Base-by-base conservation (phyloP, 2,797 vertebrate species). In the Poeciliopsis turneri region DNA sequence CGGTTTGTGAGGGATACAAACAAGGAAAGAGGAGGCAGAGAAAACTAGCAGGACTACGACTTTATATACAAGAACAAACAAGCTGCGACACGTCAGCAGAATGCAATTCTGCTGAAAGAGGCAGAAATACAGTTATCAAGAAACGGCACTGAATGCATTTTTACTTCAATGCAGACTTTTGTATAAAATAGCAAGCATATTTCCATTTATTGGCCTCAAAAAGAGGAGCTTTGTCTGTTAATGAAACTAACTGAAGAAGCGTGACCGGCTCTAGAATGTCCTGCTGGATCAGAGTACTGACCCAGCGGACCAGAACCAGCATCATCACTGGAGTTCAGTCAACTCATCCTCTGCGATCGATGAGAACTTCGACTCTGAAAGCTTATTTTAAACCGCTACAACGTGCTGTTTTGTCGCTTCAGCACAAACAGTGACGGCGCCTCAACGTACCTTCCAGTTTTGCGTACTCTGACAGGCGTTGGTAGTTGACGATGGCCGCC, bases 101-200 rank as follows among this genome's bases (percentile, higher is more conserved):
- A 91, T 92, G 93, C 95, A 92, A 96, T 94, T 95, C 6, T 15
- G 88, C 84, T 89, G 80, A 90, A 64, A 64, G 9, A 95, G 96
- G 94, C 95, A 95, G 95, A 94, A 95, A 74, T 46, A 0, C 85
- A 95, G 95, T 89, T 88, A 89, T 83, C 76, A 64, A n/a, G 68
- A 94, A 94, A 95, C 89, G 93, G 95, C 96, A 96, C 96, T 97
- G 98, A 99, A 99, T 99, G 98, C 97, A 99, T 99, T 99, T 99
- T 99, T 98, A 99, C 97, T 97, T 96, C 96, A 66, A 66, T 23
- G 20, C 16, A 66, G 33, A 39, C 16, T 20, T 64, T 61, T 33
- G 30, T 9, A 61, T 61, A 7, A 16, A 33, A 33, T 61, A 30
- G 15, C 13, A 2, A 61, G 33, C 5, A 33, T 61, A 33, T 61